A percentile compares a stretch with the other conserved stretches of the same genome.
phyloP scores from a whole-genome alignment of 1,140 invertebrate species.

The Hermatobates lingyangjiaoensis region DNA sequence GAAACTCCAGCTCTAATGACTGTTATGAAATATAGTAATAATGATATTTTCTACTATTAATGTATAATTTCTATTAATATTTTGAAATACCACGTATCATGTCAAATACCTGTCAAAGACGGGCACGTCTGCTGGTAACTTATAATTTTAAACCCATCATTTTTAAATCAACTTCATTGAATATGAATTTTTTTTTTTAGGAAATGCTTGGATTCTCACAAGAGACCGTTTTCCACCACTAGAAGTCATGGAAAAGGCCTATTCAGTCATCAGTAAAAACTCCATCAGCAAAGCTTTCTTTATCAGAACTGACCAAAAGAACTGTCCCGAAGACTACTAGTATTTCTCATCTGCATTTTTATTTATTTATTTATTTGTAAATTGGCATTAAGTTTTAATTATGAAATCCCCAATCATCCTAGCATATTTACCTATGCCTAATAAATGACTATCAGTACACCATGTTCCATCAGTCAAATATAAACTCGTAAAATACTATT shows the following conservation, averaged over 20 bases:
- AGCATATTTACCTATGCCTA: background rate
- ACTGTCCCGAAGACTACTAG: conserved; percentile 27
- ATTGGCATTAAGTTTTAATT: background rate
- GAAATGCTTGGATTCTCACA: conserved; percentile 45
- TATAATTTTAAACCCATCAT: too few species aligned
- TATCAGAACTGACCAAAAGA: conserved; percentile 39
- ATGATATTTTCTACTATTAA: too few species aligned
- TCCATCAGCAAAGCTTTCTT: conserved; percentile 36
- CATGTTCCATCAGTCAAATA: too few species aligned
- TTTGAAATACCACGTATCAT: too few species aligned
- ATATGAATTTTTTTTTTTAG: conserved; percentile 31
- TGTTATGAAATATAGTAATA: too few species aligned
- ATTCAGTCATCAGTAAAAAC: conserved; percentile 34
- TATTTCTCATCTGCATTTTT: background rate
- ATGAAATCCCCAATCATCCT: background rate
- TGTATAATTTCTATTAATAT: too few species aligned
- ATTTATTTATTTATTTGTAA: background rate
- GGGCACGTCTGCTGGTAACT: too few species aligned
- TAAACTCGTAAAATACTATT: too few species aligned
- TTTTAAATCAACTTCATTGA: too few species aligned
- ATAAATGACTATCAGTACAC: too few species aligned
- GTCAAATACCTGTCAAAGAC: too few species aligned
- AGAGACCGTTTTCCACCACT: conserved; percentile 32
- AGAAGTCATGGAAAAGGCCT: conserved; percentile 35
- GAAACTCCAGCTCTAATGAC: too few species aligned